Conservation (phyloP, 2,113 vertebrate genomes). For the Seriola rivoliana region DNA sequence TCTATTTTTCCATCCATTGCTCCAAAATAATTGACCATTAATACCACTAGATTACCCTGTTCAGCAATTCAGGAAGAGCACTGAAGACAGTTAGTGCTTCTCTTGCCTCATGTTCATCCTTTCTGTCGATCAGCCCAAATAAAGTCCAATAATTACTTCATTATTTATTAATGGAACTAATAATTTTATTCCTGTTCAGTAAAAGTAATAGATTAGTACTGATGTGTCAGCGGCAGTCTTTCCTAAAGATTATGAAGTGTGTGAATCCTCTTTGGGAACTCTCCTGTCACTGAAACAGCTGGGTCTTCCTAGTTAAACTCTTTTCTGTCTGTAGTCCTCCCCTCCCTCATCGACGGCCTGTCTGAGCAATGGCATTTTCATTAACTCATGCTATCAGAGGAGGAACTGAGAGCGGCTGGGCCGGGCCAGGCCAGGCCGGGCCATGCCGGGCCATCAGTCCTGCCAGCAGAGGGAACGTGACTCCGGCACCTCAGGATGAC, state of each 20-base stretch:
- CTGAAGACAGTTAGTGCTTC: neutral
- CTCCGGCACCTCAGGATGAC: constrained; percentile 40
- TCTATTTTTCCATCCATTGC: neutral
- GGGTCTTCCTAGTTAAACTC: constrained; percentile 7
- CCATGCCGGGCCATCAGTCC: neutral
- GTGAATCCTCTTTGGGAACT: neutral
- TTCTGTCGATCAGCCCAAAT: neutral
- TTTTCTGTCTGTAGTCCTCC: neutral
- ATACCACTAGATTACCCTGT: neutral
- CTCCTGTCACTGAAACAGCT: neutral
- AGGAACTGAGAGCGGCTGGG: neutral
- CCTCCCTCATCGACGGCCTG: constrained; percentile 8
- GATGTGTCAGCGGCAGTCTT: neutral
- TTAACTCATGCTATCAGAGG: constrained; percentile 44
- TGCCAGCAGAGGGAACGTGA: constrained; percentile 3
- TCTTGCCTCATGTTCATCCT: neutral
- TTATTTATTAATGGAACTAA: neutral
- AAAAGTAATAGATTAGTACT: neutral
- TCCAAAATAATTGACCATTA: neutral
- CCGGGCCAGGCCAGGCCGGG: too few relatives aligned
- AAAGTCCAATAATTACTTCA: neutral
- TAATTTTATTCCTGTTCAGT: neutral
- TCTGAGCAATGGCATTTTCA: constrained; percentile 56
- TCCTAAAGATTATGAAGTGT: neutral
- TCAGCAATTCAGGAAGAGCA: neutral